Evolutionary conservation across 2,113 vertebrate species (phyloP), one percentile per base, ranked within the genome.

Genomic region (Chamaea fasciata): DNA sequence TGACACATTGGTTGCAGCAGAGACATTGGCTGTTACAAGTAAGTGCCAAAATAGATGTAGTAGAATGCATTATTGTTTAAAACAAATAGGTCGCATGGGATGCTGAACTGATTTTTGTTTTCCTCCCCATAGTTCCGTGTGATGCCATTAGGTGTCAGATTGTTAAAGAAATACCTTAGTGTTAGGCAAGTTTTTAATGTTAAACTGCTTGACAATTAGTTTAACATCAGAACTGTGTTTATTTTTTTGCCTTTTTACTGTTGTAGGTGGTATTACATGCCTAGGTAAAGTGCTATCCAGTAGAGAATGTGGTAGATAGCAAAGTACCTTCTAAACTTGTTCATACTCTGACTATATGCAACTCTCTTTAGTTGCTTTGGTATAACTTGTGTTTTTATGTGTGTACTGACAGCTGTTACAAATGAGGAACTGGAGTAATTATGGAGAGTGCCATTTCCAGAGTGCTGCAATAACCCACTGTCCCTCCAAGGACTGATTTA

Each of bases 31-130:
- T 96, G 62, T 91, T 94, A 88, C 46, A 71, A 92, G 77, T 70
- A 76, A 83, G 31, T 92, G 88, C 95, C 94, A 96, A 90, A 86
- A 83, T 11, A 83, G 88, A 82, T 79, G 86, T 50, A 87, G 90
- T 55, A 94, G 89, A 96, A 91, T 41, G 82, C 28, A 64, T 92
- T 94, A 95, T 95, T 98, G 90, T 97, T 97, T 97, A 96, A 97
- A 98, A 85, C 90, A 78, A 84, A 96, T 89, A 94, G 52, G 95
- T 97, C 94, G 79, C 76, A 78, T 89, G 83, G 87, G 86, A 94
- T 96, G 71, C 67, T 94, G 75, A 95, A 93, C 37, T 94, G 81
- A 95, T 96, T 97, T 97, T 88, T 97, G 91, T 91, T 97, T 92
- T 92, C 59, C 92, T 94, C 92, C 81, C 68, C 27, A 27, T 86